phyloP scores from a whole-genome alignment of 2,113 vertebrate species.

The Acrocephalus arundinaceus region DNA sequence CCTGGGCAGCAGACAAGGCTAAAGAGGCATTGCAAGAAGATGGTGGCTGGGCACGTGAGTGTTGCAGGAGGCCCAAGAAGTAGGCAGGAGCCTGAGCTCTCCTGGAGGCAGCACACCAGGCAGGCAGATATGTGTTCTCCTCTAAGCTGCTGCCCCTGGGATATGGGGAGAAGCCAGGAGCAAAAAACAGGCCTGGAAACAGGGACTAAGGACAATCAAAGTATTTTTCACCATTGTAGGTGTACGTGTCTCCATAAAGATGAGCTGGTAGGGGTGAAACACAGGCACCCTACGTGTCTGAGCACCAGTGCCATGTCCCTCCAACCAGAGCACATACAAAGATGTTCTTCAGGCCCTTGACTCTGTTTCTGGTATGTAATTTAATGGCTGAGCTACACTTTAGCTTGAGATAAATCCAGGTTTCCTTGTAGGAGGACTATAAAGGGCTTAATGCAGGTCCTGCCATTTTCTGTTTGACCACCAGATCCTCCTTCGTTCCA shows the following conservation, averaged over 20 bases:
- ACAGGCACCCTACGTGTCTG: background rate
- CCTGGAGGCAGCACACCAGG: background rate
- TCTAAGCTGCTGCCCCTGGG: background rate
- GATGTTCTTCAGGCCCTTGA: background rate
- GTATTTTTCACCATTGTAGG: background rate
- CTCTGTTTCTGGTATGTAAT: background rate
- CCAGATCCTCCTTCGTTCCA: background rate
- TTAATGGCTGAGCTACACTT: background rate
- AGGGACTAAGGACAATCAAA: background rate
- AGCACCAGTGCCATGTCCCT: background rate
- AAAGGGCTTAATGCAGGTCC: background rate
- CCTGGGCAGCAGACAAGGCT: background rate
- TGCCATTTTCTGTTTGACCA: background rate
- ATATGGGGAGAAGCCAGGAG: background rate
- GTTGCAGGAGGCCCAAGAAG: background rate
- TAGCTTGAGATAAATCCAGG: background rate
- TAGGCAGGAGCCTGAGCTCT: background rate
- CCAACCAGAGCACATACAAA: background rate
- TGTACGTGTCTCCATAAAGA: fast-evolving
- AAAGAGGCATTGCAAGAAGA: background rate
- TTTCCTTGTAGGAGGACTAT: background rate
- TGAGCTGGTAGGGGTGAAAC: background rate
- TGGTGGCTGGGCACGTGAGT: background rate
- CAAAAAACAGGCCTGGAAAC: background rate
- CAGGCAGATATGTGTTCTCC: background rate